Evolutionary conservation across 2,888 invertebrate species (phyloP).

Genomic region (Amiota communis): DNA sequence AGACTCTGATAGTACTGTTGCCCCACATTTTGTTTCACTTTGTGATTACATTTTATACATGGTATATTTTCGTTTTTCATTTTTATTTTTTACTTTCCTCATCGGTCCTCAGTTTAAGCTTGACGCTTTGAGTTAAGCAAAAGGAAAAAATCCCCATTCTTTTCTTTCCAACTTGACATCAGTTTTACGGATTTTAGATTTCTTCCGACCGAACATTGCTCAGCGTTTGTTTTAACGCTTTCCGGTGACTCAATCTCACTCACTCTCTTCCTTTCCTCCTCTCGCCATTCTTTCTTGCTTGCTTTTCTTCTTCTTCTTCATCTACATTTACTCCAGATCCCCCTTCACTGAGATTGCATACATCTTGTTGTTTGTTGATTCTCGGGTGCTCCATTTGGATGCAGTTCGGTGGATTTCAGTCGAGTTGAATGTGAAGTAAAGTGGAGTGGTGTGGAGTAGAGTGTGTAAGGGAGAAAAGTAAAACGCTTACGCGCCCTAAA

Average conservation of each 20-base stretch:
- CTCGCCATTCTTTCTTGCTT: not conserved
- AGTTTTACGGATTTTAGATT: slow-evolving; percentile 12
- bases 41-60: not conserved
- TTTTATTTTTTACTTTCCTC: not conserved
- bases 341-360: not conserved
- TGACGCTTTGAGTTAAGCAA: slow-evolving; percentile 12
- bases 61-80: not conserved
- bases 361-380: not conserved
- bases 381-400: not conserved
- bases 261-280: not conserved
- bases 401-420: too few relatives aligned
- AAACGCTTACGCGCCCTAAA: not conserved
- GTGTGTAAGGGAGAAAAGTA: not conserved
- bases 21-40: not conserved
- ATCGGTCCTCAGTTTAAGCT: not conserved
- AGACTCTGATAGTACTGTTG: not conserved
- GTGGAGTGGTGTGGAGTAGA: too few relatives aligned
- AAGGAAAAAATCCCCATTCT: not conserved
- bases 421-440: too few relatives aligned
- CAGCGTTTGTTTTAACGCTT: not conserved
- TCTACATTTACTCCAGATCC: not conserved
- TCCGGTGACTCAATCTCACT: not conserved
- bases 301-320: not conserved
- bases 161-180: slow-evolving; percentile 21
- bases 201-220: not conserved